Evolutionary conservation across 1,140 invertebrate species (phyloP), one percentile per base, ranked within the genome.

Genomic region (Eueides isabella): DNA sequence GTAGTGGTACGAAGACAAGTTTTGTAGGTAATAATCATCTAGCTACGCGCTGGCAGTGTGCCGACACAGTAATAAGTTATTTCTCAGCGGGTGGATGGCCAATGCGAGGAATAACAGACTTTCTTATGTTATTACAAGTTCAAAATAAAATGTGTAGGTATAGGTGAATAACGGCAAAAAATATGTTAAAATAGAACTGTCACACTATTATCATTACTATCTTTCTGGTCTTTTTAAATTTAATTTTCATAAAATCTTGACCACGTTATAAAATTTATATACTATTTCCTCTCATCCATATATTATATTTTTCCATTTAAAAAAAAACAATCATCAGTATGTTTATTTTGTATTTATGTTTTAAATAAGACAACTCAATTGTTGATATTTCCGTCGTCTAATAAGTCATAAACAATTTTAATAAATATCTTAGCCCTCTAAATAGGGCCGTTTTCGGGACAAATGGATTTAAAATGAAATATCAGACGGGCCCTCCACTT

Each of bases 381-480:
- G 19, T 55, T 23, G 19, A 48, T 19, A 0, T 48, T 48, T 48
- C 41, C 41, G 6, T 48, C 19, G 26, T 26, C 12, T 55, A 55
- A 55, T 55, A 55, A 55, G 0, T 55, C 2, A 55, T 55, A 55
- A 55, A 55, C 48, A 55, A 55, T 19, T n/a, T 26, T 55, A 55
- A 55, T 26, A 55, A 61, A 61, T 69, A 19, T 69, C 67, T 69
- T 69, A 14, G 31, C 31, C 19, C 14, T 41, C 33, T 29, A 70
- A 70, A 62, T 41, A 70, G 23, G n/a, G 48, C 63, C 86, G 80
- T 87, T 85, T 83, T 75, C 77, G 68, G 77, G 75, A 85, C 82
- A 87, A 85, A 88, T 85, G 80, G 66, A 48, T 28, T 76, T 84
- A 87, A 87, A 88, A 84, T 85, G 84, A 82, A 85, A 90, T 88